Conservation (phyloP, 2,797 vertebrate genomes). For the Sternarchorhynchus goeldii region DNA sequence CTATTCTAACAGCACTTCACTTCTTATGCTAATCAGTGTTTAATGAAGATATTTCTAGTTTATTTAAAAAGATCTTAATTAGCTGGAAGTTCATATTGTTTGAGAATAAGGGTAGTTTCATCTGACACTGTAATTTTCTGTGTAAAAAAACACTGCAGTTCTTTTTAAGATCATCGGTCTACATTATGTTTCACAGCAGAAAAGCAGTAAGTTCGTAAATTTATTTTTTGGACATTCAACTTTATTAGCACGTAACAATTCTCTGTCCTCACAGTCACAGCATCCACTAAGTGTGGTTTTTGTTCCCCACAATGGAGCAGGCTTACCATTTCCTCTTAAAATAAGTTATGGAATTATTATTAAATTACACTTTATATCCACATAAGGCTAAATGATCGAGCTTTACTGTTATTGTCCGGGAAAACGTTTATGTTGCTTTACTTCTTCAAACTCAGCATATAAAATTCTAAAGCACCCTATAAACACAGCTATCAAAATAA, state of each 20-base stretch:
- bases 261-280: slow-evolving; percentile 39
- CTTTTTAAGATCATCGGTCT: slow-evolving; percentile 27
- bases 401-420: slow-evolving; percentile 25
- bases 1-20: slow-evolving; percentile 75
- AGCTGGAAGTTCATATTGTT: slow-evolving; percentile 49
- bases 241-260: slow-evolving; percentile 46
- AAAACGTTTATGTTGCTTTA: slow-evolving; percentile 4
- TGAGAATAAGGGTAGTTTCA: slow-evolving; percentile 56
- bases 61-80: slow-evolving; percentile 65
- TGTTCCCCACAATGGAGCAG: slow-evolving; percentile 22
- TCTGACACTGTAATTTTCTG: slow-evolving; percentile 46
- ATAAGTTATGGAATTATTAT: slow-evolving; percentile 43
- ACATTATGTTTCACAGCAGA: slow-evolving; percentile 46
- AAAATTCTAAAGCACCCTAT: background rate
- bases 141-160: too few relatives aligned
- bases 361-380: slow-evolving; percentile 45
- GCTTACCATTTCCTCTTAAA: slow-evolving; percentile 25
- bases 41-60: slow-evolving; percentile 76
- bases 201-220: slow-evolving; percentile 47
- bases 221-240: slow-evolving; percentile 40
- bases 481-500: slow-evolving; percentile 5
- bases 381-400: slow-evolving; percentile 17
- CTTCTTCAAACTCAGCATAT: background rate
- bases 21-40: slow-evolving; percentile 73
- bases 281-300: slow-evolving; percentile 47